Percentiles rank a stretch among this genome's conserved stretches.
These are phyloP conservation scores for Oxyura jamaicensis DNA, from an alignment of 2,113 vertebrate genomes.

Conservation along the genomic window DNA sequence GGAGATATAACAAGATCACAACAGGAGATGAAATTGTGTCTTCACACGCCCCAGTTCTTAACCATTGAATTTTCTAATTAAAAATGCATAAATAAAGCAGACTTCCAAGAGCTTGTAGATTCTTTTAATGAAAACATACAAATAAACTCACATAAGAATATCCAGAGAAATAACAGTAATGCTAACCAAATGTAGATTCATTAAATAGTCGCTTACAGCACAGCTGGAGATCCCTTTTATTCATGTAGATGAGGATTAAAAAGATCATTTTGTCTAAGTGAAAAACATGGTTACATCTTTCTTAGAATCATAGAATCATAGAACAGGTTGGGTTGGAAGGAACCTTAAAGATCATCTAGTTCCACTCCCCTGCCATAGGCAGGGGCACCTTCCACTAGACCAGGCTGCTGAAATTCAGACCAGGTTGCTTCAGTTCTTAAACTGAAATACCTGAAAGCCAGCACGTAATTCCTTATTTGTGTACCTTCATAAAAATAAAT, in stretches of 20 bases:
- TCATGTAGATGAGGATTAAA: neutral
- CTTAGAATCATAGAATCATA: no score
- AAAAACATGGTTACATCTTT: neutral
- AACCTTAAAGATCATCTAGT: no score
- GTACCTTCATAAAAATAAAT: neutral
- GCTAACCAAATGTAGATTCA: neutral
- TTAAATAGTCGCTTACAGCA: neutral
- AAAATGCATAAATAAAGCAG: slow-evolving; percentile 52
- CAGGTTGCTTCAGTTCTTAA: neutral
- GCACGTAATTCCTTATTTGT: neutral
- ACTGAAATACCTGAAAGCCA: neutral
- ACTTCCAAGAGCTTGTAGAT: slow-evolving; percentile 12
- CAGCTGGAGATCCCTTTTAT: neutral
- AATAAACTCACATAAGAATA: slow-evolving; percentile 35
- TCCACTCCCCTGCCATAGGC: no score
- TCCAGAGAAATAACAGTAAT: neutral
- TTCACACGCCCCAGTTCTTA: slow-evolving; percentile 33
- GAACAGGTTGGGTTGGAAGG: no score
- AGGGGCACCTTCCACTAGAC: no score
- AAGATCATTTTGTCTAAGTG: neutral
- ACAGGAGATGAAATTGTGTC: slow-evolving; percentile 43
- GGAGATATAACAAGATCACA: slow-evolving; percentile 42
- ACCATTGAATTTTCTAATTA: slow-evolving; percentile 46
- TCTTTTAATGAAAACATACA: slow-evolving; percentile 28
- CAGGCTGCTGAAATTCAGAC: no score